phyloP scores from a whole-genome alignment of 2,113 vertebrate species.

The Ictalurus furcatus region DNA sequence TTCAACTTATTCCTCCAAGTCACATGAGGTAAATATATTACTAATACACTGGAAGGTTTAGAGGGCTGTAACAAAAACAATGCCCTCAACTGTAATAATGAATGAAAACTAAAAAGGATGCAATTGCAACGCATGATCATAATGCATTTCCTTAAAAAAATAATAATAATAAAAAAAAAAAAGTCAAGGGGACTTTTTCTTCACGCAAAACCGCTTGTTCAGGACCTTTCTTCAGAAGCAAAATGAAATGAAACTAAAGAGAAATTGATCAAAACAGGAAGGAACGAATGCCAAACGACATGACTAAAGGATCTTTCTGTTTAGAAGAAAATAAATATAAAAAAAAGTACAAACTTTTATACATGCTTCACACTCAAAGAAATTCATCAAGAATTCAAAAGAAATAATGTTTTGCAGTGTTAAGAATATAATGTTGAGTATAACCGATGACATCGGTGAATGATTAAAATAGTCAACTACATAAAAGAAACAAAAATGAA shows the following conservation, averaged over 20 bases:
- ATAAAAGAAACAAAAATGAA: not conserved
- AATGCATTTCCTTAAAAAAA: not conserved
- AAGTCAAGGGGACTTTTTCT: not conserved
- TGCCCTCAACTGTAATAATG: not conserved
- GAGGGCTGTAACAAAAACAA: not conserved
- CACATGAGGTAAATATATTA: too few species aligned
- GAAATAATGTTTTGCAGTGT: not conserved
- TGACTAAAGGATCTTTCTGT: not conserved
- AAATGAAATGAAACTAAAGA: conserved; percentile 7
- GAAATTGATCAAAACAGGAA: not conserved
- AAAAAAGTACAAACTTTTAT: not conserved
- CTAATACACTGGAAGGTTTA: too few species aligned
- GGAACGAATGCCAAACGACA: not conserved
- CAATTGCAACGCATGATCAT: not conserved
- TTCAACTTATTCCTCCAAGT: too few species aligned
- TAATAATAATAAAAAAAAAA: too few species aligned
- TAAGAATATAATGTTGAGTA: not conserved
- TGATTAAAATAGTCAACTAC: not conserved
- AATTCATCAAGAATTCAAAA: not conserved
- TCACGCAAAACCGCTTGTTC: not conserved
- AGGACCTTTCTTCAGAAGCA: not conserved
- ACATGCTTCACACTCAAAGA: not conserved
- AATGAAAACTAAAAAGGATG: not conserved
- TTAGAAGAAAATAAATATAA: not conserved
- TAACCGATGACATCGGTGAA: not conserved